These are phyloP conservation scores for Hemiprocne comata DNA, from an alignment of 2,113 vertebrate species.

Conservation along the genomic window DNA sequence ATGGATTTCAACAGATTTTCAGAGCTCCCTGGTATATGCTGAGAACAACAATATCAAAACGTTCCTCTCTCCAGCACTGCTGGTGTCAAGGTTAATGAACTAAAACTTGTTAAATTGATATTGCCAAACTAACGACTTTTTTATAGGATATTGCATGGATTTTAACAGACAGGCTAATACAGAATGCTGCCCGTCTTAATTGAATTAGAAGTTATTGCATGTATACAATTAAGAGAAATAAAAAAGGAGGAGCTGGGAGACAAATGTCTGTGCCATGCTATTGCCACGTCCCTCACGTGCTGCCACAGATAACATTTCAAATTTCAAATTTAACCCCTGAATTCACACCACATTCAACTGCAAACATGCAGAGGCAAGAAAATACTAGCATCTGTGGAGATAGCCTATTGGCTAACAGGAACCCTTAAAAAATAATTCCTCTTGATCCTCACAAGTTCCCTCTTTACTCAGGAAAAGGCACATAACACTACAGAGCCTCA, in stretches of 20 bases:
- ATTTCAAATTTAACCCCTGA: background rate
- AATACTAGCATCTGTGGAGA: background rate
- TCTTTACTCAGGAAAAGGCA: background rate
- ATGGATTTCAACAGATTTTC: background rate
- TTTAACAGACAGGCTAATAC: conserved; percentile 55
- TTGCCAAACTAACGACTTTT: conserved; percentile 63
- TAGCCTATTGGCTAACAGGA: background rate
- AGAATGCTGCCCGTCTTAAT: conserved; percentile 40
- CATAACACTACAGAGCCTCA: background rate
- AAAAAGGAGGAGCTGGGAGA: conserved; percentile 17
- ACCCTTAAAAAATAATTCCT: background rate
- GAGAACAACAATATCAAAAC: conserved; percentile 35
- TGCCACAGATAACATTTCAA: background rate
- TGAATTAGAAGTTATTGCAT: conserved; percentile 61
- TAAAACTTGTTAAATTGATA: conserved; percentile 70
- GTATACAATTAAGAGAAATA: conserved; percentile 30
- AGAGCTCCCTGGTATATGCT: background rate
- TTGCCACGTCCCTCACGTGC: background rate
- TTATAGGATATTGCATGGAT: conserved; percentile 45
- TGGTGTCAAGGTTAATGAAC: conserved; percentile 67
- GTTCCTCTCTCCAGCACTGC: conserved; percentile 31
- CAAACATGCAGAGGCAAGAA: background rate
- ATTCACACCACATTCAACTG: background rate
- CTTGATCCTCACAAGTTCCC: background rate
- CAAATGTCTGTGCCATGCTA: background rate